These are phyloP conservation scores for Corbicula japonica DNA, from an alignment of 2,888 invertebrate genomes.

Conservation along the genomic window DNA sequence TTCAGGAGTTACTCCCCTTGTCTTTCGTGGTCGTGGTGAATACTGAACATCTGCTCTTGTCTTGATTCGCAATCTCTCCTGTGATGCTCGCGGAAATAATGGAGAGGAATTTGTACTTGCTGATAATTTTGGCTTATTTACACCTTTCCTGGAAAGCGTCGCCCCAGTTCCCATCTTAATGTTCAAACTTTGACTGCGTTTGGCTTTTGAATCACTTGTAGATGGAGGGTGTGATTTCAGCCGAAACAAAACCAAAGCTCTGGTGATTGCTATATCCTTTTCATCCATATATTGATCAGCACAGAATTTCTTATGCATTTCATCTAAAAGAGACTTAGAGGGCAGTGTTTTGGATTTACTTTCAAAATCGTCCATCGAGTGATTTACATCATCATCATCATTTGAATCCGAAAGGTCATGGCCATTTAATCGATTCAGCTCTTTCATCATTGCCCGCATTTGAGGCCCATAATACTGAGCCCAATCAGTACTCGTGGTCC, in stretches of 20 bases:
- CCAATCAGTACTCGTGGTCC: slow-evolving; percentile 70
- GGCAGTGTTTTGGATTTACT: slow-evolving; percentile 61
- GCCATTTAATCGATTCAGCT: slow-evolving; percentile 44
- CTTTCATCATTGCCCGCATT: slow-evolving; percentile 64
- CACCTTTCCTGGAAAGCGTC: slow-evolving; percentile 13
- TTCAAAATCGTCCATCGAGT: slow-evolving; percentile 6
- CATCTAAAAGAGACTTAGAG: slow-evolving; percentile 78
- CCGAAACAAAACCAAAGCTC: slow-evolving; percentile 53
- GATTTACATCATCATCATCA: slow-evolving; percentile 7
- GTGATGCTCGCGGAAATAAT: slow-evolving; percentile 40
- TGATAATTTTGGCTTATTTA: slow-evolving; percentile 28
- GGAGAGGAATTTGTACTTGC: slow-evolving; percentile 49
- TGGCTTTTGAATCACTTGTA: slow-evolving; percentile 42
- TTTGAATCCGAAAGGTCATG: slow-evolving; percentile 10
- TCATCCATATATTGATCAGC: slow-evolving; percentile 77
- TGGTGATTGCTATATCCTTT: slow-evolving; percentile 48
- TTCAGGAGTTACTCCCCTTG: slow-evolving; percentile 68
- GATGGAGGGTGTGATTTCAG: slow-evolving; percentile 49
- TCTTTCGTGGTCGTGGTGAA: slow-evolving; percentile 42
- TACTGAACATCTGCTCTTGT: slow-evolving; percentile 58
- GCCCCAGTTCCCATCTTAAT: slow-evolving; percentile 57
- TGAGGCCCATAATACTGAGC: slow-evolving; percentile 69
- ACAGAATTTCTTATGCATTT: slow-evolving; percentile 82
- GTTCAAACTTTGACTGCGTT: slow-evolving; percentile 63
- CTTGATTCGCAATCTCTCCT: slow-evolving; percentile 51